Conservation (phyloP, 35 echinoderm and acorn worm species). For the Lytechinus pictus region DNA sequence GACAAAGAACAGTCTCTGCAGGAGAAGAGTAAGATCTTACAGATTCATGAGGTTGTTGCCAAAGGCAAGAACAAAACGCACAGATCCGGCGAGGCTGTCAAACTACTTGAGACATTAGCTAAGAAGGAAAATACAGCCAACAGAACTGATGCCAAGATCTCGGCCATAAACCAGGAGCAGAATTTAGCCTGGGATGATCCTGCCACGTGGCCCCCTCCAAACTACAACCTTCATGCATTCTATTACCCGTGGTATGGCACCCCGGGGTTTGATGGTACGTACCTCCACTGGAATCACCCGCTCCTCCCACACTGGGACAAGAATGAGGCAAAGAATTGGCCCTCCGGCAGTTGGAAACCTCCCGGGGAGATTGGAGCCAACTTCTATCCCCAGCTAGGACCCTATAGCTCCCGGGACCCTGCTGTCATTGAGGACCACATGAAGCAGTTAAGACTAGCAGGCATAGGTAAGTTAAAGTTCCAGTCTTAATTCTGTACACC, state of each 20-base stretch:
- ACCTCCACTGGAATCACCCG: conserved; percentile 93
- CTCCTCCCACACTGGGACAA: conserved; percentile 88
- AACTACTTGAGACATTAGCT: background rate
- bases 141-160: background rate
- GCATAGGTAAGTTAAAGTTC: conserved; percentile 68
- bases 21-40: background rate
- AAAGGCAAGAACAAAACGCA: background rate
- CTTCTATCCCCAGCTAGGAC: conserved; percentile 93
- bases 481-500: background rate
- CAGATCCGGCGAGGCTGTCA: background rate
- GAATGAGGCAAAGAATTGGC: conserved; percentile 82
- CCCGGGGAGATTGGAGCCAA: conserved; percentile 95
- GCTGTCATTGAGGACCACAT: conserved; percentile 87
- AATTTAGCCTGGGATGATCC: background rate
- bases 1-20: background rate
- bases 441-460: conserved; percentile 84
- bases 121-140: conserved; percentile 43
- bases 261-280: conserved; percentile 71
- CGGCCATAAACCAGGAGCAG: background rate
- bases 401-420: conserved; percentile 90
- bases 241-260: conserved; percentile 99
- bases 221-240: conserved; percentile 87
- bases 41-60: background rate
- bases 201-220: conserved; percentile 45
- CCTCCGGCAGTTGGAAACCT: conserved; percentile 61